phyloP scores from a whole-genome alignment of 2,113 vertebrate genomes.

The Brienomyrus longianalis region DNA sequence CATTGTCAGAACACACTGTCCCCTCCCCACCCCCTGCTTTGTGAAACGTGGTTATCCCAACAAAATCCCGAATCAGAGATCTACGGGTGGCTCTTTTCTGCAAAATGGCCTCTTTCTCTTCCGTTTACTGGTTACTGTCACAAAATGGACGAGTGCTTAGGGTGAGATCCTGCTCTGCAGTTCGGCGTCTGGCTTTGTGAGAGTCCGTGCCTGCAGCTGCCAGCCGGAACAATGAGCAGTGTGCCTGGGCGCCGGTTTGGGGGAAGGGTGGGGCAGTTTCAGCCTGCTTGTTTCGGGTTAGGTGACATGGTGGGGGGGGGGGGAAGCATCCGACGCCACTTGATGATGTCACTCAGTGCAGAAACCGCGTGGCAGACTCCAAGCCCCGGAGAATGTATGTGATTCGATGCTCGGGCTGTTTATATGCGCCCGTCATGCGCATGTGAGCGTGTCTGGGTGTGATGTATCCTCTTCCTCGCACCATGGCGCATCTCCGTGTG shows the following conservation, averaged over 20 bases:
- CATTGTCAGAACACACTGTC: not conserved
- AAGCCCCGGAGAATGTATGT: not conserved
- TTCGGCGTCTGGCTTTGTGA: not conserved
- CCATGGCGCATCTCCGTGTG: not conserved
- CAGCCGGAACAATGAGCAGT: not conserved
- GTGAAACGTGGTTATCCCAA: not conserved
- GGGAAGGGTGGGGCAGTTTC: slow-evolving; percentile 7
- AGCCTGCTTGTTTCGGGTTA: not conserved
- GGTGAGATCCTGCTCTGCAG: not conserved
- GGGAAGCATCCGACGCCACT: not conserved
- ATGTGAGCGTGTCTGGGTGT: not conserved
- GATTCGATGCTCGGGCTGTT: not conserved
- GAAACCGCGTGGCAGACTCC: not conserved
- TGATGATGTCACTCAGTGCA: not conserved
- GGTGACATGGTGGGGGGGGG: not conserved
- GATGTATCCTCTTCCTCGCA: not conserved
- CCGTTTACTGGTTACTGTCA: not conserved
- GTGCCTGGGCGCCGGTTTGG: slow-evolving; percentile 15
- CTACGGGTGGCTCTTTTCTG: not conserved
- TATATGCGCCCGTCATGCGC: not conserved
- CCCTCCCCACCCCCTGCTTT: not conserved
- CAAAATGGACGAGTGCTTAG: not conserved
- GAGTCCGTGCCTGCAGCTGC: not conserved
- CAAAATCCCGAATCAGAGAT: not conserved
- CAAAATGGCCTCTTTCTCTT: not conserved